Evolutionary conservation across 2,113 vertebrate genomes (phyloP), one percentile per base, ranked within the genome.

Genomic region (Cinclus mexicanus): DNA sequence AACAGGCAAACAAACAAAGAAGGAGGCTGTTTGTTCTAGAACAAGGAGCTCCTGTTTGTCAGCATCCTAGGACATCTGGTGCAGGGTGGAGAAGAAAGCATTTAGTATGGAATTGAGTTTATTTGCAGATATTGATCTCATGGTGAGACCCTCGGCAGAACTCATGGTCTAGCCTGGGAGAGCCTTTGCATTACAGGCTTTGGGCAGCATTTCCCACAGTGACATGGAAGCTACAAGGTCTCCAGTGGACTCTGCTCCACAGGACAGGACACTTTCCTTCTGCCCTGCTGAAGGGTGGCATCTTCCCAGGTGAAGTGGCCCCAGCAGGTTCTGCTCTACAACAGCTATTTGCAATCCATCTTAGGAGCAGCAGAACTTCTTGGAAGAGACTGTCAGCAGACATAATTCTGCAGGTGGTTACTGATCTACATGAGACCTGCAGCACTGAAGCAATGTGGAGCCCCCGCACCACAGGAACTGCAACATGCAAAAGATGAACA

Each of bases 1-100:
- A 95, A 95, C 65, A 69, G 33, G 71, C 79, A 90, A 94, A 91
- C 41, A 90, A 93, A 90, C 68, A 95, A 95, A 95, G 85, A 85
- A 91, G 74, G 75, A 84, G 49, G 42, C 41, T 91, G 69, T 90
- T 94, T 93, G 82, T 78, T 93, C 95, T 93, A 93, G 86, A 69
- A 89, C 76, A 92, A 93, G 92, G 75, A 94, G 42, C 0, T 7
- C 52, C 86, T 89, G 80, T 87, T 74, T 89, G 72, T 93, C 75
- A 64, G 39, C 95, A 87, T 71, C 93, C 65, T 75, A 57, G 61
- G 65, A 83, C 86, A 94, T 83, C 85, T 92, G 93, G 80, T 72
- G 42, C 49, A 69, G 77, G 61, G 37, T 79, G 77, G 83, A 81
- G 80, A 72, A 71, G 78, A 61, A 87, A 77, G 67, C 42, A 71